These are phyloP conservation scores for Antheraea mylitta DNA, from an alignment of 1,140 invertebrate genomes.

Conservation along the genomic window DNA sequence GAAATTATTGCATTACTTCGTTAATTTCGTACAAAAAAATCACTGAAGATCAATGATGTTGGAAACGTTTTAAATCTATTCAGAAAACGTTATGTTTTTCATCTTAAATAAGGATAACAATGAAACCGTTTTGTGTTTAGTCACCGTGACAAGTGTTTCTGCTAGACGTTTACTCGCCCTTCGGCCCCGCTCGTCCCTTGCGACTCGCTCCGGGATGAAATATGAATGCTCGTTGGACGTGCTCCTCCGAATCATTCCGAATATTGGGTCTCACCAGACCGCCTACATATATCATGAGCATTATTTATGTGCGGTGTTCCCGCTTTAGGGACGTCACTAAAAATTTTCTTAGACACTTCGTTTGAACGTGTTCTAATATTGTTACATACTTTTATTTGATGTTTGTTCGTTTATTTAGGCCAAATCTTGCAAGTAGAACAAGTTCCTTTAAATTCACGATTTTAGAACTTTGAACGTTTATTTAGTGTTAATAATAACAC, in stretches of 20 bases:
- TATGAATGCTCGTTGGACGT: slow-evolving; percentile 26
- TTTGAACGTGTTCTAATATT: background rate
- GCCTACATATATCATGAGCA: slow-evolving; percentile 28
- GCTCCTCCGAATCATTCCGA: slow-evolving; percentile 30
- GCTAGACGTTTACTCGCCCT: slow-evolving; percentile 5
- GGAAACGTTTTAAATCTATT: background rate
- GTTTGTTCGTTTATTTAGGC: too few relatives aligned
- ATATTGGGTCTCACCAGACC: slow-evolving; percentile 35
- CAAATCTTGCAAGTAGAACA: too few relatives aligned
- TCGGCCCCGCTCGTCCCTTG: slow-evolving; percentile 17
- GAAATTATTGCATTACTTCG: too few relatives aligned
- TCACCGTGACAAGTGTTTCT: slow-evolving; percentile 19
- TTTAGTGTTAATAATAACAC: too few relatives aligned
- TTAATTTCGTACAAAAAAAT: too few relatives aligned
- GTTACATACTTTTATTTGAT: too few relatives aligned
- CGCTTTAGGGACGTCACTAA: slow-evolving; percentile 15
- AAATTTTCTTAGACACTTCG: background rate
- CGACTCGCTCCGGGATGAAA: slow-evolving; percentile 19
- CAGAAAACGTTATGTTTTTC: background rate
- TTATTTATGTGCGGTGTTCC: slow-evolving; percentile 30
- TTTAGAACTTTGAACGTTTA: too few relatives aligned
- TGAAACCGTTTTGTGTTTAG: background rate
- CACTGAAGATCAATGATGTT: background rate
- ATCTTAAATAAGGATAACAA: background rate
- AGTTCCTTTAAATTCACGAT: too few relatives aligned